Percentiles rank a stretch among this genome's conserved stretches.
Conservation (phyloP, 2,113 vertebrate species). For the Nerophis lumbriciformis region DNA sequence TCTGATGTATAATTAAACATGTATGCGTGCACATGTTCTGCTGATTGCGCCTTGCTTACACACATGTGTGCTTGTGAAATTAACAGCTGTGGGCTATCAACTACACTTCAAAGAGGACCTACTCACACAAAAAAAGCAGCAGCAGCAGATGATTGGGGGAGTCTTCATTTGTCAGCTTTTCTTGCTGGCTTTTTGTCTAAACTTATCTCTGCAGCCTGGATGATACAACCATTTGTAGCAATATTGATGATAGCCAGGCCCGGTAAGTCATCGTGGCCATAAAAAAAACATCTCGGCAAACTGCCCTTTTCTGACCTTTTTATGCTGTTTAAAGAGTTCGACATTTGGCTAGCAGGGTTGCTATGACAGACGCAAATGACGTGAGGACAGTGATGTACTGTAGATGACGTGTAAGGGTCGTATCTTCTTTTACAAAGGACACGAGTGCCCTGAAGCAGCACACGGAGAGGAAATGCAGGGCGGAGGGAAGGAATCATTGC, state of each 20-base stretch:
- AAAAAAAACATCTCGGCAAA: conserved; percentile 40
- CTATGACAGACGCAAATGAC: conserved; percentile 51
- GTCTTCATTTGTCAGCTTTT: conserved; percentile 27
- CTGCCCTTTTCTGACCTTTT: conserved; percentile 64
- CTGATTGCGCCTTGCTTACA: conserved; percentile 1
- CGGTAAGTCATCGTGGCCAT: conserved; percentile 24
- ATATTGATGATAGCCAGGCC: conserved; percentile 28
- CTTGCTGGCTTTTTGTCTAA: conserved; percentile 38
- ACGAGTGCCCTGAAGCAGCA: conserved; percentile 48
- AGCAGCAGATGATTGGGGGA: conserved; percentile 12
- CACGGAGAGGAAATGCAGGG: conserved; percentile 1
- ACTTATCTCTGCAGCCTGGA: conserved; percentile 9
- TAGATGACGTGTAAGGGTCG: conserved; percentile 51
- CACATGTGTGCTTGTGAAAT: conserved; percentile 35
- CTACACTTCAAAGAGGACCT: conserved; percentile 23
- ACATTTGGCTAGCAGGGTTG: conserved; percentile 58
- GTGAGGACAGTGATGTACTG: conserved; percentile 50
- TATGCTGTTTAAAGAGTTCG: conserved; percentile 51
- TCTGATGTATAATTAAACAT: conserved; percentile 2
- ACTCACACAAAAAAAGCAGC: conserved; percentile 8
- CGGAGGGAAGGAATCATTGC: conserved; percentile 9
- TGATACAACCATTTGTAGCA: conserved; percentile 14
- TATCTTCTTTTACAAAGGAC: conserved; percentile 51
- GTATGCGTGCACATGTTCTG: conserved; percentile 3
- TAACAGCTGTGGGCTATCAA: conserved; percentile 33